phyloP scores from a whole-genome alignment of 2,113 vertebrate species.

The Danionella cerebrum region DNA sequence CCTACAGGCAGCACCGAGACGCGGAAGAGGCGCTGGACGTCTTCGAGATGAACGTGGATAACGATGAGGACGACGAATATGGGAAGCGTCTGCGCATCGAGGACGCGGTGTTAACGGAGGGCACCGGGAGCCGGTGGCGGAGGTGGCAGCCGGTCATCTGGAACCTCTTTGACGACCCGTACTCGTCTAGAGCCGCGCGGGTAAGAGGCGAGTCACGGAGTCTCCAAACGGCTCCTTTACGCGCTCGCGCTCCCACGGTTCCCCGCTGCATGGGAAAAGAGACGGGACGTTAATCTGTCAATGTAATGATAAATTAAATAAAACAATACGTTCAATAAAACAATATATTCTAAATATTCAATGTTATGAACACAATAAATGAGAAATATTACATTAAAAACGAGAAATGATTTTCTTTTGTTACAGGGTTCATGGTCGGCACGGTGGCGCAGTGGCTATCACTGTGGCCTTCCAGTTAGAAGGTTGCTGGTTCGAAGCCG shows the following conservation, averaged over 20 bases:
- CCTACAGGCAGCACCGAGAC: constrained; percentile 89
- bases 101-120: constrained; percentile 62
- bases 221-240: background rate
- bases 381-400: too few species aligned
- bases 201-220: constrained; percentile 63
- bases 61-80: constrained; percentile 64
- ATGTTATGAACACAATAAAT: too few species aligned
- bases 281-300: too few species aligned
- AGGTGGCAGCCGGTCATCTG: constrained; percentile 85
- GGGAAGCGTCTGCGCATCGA: constrained; percentile 71
- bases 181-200: constrained; percentile 91
- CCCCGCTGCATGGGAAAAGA: too few species aligned
- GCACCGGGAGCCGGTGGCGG: constrained; percentile 72
- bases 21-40: constrained; percentile 93
- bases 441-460: too few species aligned
- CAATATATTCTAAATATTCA: too few species aligned
- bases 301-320: too few species aligned
- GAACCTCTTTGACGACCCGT: constrained; percentile 94
- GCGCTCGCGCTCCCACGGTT: background rate
- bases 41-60: constrained; percentile 86
- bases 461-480: too few species aligned
- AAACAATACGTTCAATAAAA: too few species aligned
- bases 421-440: too few species aligned
- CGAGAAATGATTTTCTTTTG: too few species aligned
- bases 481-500: too few species aligned